Evolutionary conservation across 2,888 invertebrate species (phyloP), one percentile per base, ranked within the genome.

Genomic region (Metacarcinus magister): DNA sequence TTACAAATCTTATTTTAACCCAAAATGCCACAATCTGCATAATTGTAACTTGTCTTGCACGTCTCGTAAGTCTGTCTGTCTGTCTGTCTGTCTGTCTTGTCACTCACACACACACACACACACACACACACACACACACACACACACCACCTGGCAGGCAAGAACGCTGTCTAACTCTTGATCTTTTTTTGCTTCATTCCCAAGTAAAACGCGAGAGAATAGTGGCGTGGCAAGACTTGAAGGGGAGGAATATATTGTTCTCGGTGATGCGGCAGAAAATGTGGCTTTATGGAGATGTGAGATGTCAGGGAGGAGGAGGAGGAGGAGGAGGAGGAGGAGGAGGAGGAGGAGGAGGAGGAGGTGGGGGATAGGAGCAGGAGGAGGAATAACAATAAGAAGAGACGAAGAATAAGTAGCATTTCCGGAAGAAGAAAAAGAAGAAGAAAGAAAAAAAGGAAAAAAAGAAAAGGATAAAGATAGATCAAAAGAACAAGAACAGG

Each of bases 271-370:
- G 82, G 82, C 82, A 32, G 82, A 82, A 82, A 82, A 82, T 82
- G 82, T 32, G 82, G 82, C 82, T 82, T 82, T 82, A 82, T 82
- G 28, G 82, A 82, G 82, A 82, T 32, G 82, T 8, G 82, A 16
- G 82, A 82, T 32, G 13, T 8, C 32, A 32, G 28, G 23, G 75
- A 75, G n/a, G 75, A 75, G 75, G 19, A 23, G n/a, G 75, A 75
- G n/a, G 75, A 75, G 75, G n/a, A 75, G 75, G 75, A 75, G 75
- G 4, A n/a, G 67, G 23, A 67, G 67, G 5, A 23, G 1, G 7
- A 23, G n/a, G 23, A 67, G 67, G 23, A 23, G 67, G 23, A 23
- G 67, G 23, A 23, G 67, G 23, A 23, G 67, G 23, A 23, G 67
- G 23, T 2, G 67, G 23, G 5, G 67, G 23, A 23, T 19, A 23